Base-by-base conservation (phyloP, 2,113 vertebrate species). In the Vidua macroura region DNA sequence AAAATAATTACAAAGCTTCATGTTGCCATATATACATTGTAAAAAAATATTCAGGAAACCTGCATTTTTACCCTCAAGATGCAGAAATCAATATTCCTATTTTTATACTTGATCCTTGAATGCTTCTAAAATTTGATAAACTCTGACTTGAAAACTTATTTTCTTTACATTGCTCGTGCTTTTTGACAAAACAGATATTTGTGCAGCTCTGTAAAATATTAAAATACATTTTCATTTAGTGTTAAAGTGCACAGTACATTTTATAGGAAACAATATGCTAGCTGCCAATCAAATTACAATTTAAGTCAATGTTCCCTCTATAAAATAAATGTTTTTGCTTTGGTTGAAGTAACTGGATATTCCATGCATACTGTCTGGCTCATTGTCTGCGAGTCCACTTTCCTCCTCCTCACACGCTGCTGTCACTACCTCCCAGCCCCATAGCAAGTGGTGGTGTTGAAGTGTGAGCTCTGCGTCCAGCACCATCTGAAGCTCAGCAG, bases 231-330 rank as follows among this genome's bases (percentile, higher is more conserved):
- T 98, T 96, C 94, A 95, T 97, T 97, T 96, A 96, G 90, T 92
- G 96, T 97, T 98, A 98, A 98, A 98, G 98, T 98, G 98, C 98
- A 97, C 96, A 97, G 97, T 98, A 98, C 95, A 80, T 97, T 69
- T 90, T 78, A 94, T 53, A 98, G 96, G 94, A 97, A 97, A 92
- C 75, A 49, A 94, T 51, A 82, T 2, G 52, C 93, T 96, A 97
- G 97, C 97, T 98, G 97, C 97, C 97, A 69, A 93, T 92, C 77
- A 56, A 88, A 92, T 33, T 12, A 44, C 60, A 60, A 64, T 66
- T 72, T 51, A 66, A 89, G 62, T 88, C 69, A 27, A 41, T 24
- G 83, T 58, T 64, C 52, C 82, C 58, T 39, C 89, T 83, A 30
- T 6, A 74, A 66, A 48, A 80, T 8, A 31, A 90, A 83, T 2